Evolutionary conservation across 2,888 invertebrate genomes (phyloP).

Genomic region (Endotricha flammealis): DNA sequence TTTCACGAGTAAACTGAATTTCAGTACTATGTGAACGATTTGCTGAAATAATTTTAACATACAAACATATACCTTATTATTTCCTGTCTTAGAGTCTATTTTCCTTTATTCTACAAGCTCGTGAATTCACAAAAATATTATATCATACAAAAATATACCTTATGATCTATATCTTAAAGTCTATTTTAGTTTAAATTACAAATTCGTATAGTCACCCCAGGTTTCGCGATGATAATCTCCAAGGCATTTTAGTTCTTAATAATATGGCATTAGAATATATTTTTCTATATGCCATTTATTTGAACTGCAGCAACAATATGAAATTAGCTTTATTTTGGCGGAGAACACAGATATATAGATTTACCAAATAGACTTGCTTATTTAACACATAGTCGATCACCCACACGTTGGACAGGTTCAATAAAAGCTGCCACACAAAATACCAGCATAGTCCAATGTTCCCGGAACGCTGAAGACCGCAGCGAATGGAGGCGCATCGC

Average conservation of each 20-base stretch:
- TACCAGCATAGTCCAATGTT: no score
- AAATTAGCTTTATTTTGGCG: conserved; percentile 18
- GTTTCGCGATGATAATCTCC: background rate
- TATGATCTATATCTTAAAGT: background rate
- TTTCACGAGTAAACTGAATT: conserved; percentile 39
- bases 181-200: background rate
- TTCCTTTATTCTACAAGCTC: background rate
- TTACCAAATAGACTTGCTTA: no score
- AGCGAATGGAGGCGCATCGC: no score
- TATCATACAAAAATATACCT: background rate
- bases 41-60: background rate
- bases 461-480: no score
- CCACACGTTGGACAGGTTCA: no score
- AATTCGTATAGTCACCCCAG: background rate
- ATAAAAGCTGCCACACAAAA: no score
- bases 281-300: conserved; percentile 5
- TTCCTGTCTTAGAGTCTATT: background rate
- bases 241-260: conserved; percentile 1
- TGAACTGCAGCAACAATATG: conserved; percentile 11
- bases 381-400: no score
- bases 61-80: background rate
- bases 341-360: no score
- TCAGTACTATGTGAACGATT: conserved; percentile 13
- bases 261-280: conserved; percentile 3
- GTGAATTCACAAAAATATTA: background rate